phyloP scores from a whole-genome alignment of 2,113 vertebrate species.

The Crotalus horridus region DNA sequence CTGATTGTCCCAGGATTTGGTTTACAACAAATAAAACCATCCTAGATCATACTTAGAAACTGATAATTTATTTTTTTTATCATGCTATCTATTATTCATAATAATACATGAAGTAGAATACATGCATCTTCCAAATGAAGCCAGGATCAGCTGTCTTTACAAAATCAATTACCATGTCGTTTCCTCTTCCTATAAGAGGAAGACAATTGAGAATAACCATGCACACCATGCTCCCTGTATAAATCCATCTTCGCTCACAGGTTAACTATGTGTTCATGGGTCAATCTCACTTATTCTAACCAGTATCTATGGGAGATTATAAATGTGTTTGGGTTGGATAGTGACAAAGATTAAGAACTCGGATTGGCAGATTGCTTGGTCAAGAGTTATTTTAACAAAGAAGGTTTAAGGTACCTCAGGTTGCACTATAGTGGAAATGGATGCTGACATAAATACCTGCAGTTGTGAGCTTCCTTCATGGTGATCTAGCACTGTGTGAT shows the following conservation, averaged over 20 bases:
- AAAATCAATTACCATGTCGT: background rate
- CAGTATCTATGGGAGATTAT: background rate
- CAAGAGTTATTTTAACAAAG: background rate
- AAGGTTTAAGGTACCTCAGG: background rate
- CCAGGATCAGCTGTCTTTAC: background rate
- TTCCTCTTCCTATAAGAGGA: background rate
- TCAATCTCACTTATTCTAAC: background rate
- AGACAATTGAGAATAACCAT: background rate
- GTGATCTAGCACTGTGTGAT: background rate
- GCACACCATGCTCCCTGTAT: background rate
- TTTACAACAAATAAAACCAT: background rate
- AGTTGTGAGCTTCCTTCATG: background rate
- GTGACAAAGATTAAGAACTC: background rate
- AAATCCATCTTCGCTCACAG: background rate
- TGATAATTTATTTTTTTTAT: background rate
- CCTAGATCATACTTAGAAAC: background rate
- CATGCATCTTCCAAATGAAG: background rate
- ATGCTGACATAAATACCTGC: background rate
- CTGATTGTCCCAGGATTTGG: background rate
- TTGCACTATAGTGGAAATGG: slow-evolving; percentile 1
- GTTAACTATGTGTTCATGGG: background rate
- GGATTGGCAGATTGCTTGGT: background rate
- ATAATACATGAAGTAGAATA: background rate
- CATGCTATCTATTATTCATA: background rate
- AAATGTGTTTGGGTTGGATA: background rate